These are phyloP conservation scores for Plecturocebus donacophilus DNA, from an alignment of 2,113 vertebrate species.

Conservation along the genomic window DNA sequence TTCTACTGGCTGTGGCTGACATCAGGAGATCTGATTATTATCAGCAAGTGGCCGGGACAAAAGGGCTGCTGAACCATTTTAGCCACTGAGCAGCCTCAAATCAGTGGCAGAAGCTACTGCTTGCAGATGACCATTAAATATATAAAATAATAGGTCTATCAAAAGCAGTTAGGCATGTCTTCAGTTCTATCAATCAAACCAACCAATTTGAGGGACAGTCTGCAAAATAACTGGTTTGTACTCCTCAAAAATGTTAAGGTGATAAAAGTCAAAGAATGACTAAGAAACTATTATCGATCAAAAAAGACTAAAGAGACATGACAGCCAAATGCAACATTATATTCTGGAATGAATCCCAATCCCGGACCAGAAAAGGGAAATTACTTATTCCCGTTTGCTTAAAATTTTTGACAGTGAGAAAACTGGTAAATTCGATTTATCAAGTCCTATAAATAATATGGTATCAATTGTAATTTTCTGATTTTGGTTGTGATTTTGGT, in stretches of 20 bases:
- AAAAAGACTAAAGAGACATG: not conserved
- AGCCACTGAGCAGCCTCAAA: not conserved
- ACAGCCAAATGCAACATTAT: not conserved
- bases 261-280: not conserved
- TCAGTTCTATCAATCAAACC: not conserved
- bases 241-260: not conserved
- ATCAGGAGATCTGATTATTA: not conserved
- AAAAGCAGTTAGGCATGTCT: not conserved
- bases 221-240: not conserved
- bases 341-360: not conserved
- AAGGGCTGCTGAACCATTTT: not conserved
- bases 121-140: not conserved
- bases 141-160: not conserved
- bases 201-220: not conserved
- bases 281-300: not conserved
- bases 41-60: not conserved
- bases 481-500: not conserved
- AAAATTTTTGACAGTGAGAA: not conserved
- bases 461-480: not conserved
- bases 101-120: not conserved
- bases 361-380: not conserved
- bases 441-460: not conserved
- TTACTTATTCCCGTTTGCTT: not conserved
- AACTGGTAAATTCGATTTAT: not conserved
- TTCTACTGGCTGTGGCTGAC: not conserved